These are phyloP conservation scores for Bathynomus jamesi DNA, from an alignment of 1,140 invertebrate genomes.

Conservation along the genomic window DNA sequence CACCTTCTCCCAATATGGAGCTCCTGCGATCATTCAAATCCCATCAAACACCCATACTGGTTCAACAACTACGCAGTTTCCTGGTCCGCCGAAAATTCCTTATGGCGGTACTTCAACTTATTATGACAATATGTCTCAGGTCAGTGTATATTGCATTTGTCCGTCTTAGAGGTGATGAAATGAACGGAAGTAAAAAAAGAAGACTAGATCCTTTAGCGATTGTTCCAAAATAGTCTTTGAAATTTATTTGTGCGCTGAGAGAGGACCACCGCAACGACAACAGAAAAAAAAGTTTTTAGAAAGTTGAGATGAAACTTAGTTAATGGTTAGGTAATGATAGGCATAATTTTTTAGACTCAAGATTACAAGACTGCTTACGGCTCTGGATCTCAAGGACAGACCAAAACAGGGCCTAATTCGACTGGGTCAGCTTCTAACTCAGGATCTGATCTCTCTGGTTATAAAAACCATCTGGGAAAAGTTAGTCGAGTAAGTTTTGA, in stretches of 20 bases:
- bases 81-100: constrained; percentile 28
- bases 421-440: constrained; percentile 49
- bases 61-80: constrained; percentile 33
- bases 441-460: constrained; percentile 55
- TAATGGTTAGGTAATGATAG: too few species aligned
- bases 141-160: constrained; percentile 37
- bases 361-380: constrained; percentile 51
- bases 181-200: neutral
- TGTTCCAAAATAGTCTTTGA: neutral
- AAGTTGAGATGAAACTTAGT: too few species aligned
- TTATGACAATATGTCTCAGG: constrained; percentile 36
- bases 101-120: constrained; percentile 30
- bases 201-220: neutral
- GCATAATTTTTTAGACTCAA: constrained; percentile 45
- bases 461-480: constrained; percentile 64
- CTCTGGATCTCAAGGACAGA: constrained; percentile 49
- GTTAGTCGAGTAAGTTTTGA: constrained; percentile 43
- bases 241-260: neutral
- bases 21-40: constrained; percentile 41
- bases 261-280: too few species aligned
- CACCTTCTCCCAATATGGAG: constrained; percentile 61
- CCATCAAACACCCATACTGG: constrained; percentile 31
- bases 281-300: too few species aligned
- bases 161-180: constrained; percentile 26
- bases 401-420: constrained; percentile 50